A percentile compares a stretch with the other conserved stretches of the same genome.
These are phyloP conservation scores for Andrena dorsata DNA, from an alignment of 2,888 invertebrate species.

Conservation along the genomic window DNA sequence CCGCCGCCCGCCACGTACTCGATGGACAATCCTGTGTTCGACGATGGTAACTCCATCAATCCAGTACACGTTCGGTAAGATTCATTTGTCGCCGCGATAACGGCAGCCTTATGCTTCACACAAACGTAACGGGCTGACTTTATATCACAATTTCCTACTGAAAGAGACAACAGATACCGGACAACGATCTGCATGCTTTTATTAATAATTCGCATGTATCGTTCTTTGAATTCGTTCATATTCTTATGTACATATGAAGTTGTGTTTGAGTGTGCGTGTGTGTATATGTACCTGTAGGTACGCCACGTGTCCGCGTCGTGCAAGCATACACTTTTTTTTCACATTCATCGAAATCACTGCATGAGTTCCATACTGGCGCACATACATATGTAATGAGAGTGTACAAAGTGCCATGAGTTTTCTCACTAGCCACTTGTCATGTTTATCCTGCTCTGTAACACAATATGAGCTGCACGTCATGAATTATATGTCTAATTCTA, in stretches of 20 bases:
- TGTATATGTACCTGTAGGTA: slow-evolving; percentile 22
- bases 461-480: slow-evolving; percentile 64
- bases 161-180: neutral
- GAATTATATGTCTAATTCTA: slow-evolving; percentile 71
- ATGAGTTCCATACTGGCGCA: slow-evolving; percentile 46
- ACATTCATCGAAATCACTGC: slow-evolving; percentile 44
- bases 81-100: neutral
- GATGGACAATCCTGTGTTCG: slow-evolving; percentile 94
- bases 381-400: slow-evolving; percentile 9
- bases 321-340: slow-evolving; percentile 18
- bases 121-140: neutral
- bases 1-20: slow-evolving; percentile 89
- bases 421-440: slow-evolving; percentile 1
- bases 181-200: slow-evolving; percentile 44
- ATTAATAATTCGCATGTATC: slow-evolving; percentile 26
- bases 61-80: slow-evolving; percentile 92
- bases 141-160: slow-evolving; percentile 4
- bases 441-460: slow-evolving; percentile 27
- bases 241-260: slow-evolving; percentile 28
- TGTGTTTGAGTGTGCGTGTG: slow-evolving; percentile 24
- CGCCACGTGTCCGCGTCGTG: slow-evolving; percentile 12
- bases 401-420: slow-evolving; percentile 12
- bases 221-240: slow-evolving; percentile 27
- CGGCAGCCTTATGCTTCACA: slow-evolving; percentile 25
- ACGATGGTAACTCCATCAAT: slow-evolving; percentile 88